These are phyloP conservation scores for Salticus scenicus DNA, from an alignment of 2,888 invertebrate genomes.

Conservation along the genomic window DNA sequence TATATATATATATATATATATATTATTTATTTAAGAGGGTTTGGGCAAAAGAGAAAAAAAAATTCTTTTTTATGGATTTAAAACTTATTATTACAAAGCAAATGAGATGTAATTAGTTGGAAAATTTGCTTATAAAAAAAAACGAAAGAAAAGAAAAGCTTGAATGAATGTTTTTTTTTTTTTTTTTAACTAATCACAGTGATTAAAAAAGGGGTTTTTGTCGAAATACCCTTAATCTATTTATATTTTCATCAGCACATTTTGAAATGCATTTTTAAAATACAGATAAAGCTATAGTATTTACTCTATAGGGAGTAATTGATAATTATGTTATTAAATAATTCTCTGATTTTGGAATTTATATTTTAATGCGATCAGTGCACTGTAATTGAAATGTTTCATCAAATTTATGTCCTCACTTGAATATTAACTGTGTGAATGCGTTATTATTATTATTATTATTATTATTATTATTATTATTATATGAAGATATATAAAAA, in stretches of 20 bases:
- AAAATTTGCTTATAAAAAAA: neutral
- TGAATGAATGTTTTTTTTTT: neutral
- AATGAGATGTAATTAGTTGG: neutral
- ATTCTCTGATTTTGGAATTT: no score
- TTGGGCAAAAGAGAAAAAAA: neutral
- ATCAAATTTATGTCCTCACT: no score
- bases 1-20: no score
- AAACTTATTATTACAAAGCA: slow-evolving; percentile 15
- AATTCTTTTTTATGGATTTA: neutral
- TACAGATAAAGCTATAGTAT: neutral
- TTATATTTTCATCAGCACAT: neutral
- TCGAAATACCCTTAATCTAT: neutral
- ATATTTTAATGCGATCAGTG: no score
- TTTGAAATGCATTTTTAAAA: neutral
- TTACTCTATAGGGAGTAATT: neutral
- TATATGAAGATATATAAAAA: no score
- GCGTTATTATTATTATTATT: no score
- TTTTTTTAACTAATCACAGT: neutral
- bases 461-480: no score
- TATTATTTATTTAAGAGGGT: no score
- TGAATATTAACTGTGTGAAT: no score
- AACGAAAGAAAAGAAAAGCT: neutral
- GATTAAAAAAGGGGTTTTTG: neutral
- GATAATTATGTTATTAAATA: no score
- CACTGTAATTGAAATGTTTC: no score